Conservation (phyloP, 2,113 vertebrate species). For the Jacana jacana region DNA sequence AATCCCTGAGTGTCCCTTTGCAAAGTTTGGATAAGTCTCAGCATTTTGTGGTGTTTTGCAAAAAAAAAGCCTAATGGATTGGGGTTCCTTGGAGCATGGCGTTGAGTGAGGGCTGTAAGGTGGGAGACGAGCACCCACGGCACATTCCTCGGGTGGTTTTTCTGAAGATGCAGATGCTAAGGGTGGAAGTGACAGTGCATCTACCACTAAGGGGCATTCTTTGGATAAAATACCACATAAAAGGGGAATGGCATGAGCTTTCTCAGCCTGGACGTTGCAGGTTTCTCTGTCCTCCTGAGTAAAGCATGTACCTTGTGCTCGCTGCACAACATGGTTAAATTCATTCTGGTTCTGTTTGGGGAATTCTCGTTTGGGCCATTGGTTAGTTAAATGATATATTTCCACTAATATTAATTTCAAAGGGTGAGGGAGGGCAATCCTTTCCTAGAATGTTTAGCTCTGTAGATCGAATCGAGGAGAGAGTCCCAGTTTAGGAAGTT, state of each 20-base stretch:
- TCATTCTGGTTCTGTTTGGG: not conserved
- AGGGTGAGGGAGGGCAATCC: not conserved
- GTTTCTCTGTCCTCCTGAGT: not conserved
- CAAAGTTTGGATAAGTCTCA: not conserved
- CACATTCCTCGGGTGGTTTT: not conserved
- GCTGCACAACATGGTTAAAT: not conserved
- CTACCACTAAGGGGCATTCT: not conserved
- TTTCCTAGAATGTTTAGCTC: not conserved
- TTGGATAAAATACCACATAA: not conserved
- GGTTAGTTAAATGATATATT: not conserved
- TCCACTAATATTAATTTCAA: not conserved
- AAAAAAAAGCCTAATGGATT: fast-evolving
- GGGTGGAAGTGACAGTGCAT: not conserved
- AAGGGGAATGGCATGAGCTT: not conserved
- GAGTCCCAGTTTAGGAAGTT: not conserved
- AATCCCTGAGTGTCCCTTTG: fast-evolving
- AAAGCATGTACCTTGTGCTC: not conserved
- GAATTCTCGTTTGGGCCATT: not conserved
- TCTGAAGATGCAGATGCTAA: not conserved
- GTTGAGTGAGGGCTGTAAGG: not conserved
- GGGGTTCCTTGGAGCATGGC: not conserved
- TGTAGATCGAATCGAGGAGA: not conserved
- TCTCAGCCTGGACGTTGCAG: not conserved
- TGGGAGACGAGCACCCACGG: not conserved
- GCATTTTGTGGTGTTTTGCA: not conserved